Evolutionary conservation across 1,140 invertebrate species (phyloP).

Genomic region (Aphidius ervi): DNA sequence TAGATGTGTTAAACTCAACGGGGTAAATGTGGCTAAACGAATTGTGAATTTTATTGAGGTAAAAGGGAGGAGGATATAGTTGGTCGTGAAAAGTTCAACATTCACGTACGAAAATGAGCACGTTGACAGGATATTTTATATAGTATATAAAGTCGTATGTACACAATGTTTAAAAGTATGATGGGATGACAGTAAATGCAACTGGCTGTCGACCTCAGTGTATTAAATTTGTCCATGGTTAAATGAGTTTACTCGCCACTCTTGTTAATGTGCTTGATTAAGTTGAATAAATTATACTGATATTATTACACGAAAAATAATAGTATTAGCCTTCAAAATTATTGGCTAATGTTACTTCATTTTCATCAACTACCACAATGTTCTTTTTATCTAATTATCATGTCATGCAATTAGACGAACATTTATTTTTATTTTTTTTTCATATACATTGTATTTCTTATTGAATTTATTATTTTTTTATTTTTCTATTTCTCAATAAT

Average conservation of each 20-base stretch:
- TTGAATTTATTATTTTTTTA: too few species aligned
- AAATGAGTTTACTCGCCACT: conserved; percentile 29
- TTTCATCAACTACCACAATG: conserved; percentile 23
- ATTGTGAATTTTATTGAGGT: conserved; percentile 2
- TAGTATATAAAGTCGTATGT: too few species aligned
- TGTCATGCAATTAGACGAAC: background rate
- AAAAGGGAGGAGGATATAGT: background rate
- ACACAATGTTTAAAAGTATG: too few species aligned
- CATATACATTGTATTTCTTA: too few species aligned
- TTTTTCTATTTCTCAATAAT: too few species aligned
- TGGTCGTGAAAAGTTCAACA: too few species aligned
- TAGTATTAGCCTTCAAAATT: conserved; percentile 33
- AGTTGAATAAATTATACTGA: conserved; percentile 37
- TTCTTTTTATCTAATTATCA: background rate
- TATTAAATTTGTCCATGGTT: conserved; percentile 13
- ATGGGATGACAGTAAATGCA: background rate
- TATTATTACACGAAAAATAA: conserved; percentile 37
- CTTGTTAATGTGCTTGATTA: conserved; percentile 34
- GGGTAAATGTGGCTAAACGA: conserved; percentile 5
- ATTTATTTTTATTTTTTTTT: conserved; percentile 2
- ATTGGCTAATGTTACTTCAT: conserved; percentile 32
- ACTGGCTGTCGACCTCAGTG: background rate
- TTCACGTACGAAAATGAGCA: conserved; percentile 8
- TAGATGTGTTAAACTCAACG: background rate
- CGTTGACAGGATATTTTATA: background rate